Evolutionary conservation across 2,113 vertebrate genomes (phyloP).

Genomic region (Plecotus auritus): DNA sequence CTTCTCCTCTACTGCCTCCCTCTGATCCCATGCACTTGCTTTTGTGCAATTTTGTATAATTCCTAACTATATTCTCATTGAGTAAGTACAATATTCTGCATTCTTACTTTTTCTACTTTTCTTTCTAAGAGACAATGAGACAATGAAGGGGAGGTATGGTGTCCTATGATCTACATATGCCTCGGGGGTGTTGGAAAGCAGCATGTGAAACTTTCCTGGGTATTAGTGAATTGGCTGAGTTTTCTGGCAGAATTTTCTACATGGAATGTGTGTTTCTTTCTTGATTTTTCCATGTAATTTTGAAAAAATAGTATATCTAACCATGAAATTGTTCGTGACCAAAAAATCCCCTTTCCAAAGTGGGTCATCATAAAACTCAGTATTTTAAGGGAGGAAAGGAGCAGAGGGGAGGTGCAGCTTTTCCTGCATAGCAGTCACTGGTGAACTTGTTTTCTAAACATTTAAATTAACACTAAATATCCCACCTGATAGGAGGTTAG

Average conservation of each 20-base stretch:
- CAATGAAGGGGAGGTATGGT: rapidly evolving
- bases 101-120: neutral
- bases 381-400: neutral
- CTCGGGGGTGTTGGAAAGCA: neutral
- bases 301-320: constrained; percentile 55
- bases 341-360: constrained; percentile 25
- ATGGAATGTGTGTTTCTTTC: constrained; percentile 21
- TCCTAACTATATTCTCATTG: neutral
- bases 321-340: constrained; percentile 68
- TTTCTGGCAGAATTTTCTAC: constrained; percentile 5
- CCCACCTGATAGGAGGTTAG: constrained; percentile 34
- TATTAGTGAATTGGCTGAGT: neutral
- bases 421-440: neutral
- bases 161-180: rapidly evolving
- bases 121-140: neutral
- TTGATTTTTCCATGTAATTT: constrained; percentile 66
- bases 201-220: neutral
- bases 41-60: neutral
- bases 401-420: neutral
- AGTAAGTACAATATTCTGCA: neutral
- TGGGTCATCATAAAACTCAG: constrained; percentile 15
- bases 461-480: constrained; percentile 51
- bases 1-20: too few species aligned
- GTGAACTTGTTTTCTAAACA: neutral
- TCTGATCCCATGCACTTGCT: neutral